Percentiles rank a stretch among this genome's conserved stretches.
Conservation (phyloP, 2,113 vertebrate genomes). For the Cacatua alba region DNA sequence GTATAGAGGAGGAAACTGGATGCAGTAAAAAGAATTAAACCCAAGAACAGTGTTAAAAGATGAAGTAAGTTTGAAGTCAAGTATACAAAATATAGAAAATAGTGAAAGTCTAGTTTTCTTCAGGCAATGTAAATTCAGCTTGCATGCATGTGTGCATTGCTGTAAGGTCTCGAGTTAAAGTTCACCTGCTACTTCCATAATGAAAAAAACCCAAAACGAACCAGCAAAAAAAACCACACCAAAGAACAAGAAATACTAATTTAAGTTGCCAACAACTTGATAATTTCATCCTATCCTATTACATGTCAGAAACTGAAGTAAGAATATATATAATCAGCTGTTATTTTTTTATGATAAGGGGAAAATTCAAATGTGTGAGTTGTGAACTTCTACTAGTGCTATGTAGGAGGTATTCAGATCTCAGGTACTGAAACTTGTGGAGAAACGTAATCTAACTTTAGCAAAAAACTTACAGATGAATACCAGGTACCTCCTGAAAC, state of each 20-base stretch:
- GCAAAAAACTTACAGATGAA: not conserved
- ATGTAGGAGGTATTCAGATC: not conserved
- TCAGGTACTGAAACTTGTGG: not conserved
- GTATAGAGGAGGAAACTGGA: not conserved
- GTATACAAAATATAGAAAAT: not conserved
- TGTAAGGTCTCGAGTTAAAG: not conserved
- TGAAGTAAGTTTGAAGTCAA: not conserved
- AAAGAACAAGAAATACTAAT: not conserved
- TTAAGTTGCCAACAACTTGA: not conserved
- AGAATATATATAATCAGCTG: not conserved
- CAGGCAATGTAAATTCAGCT: not conserved
- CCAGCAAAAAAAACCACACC: rapidly evolving
- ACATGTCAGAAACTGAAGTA: not conserved
- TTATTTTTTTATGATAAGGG: not conserved
- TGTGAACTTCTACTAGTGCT: not conserved
- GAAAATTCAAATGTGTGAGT: not conserved
- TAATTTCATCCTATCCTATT: not conserved
- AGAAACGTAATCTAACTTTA: not conserved
- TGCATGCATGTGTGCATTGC: not conserved
- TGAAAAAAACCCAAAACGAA: rapidly evolving
- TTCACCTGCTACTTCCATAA: not conserved
- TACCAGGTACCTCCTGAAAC: not conserved
- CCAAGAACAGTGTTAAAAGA: not conserved
- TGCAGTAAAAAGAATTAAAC: not conserved
- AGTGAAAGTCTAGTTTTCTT: not conserved